phyloP scores from a whole-genome alignment of 2,888 invertebrate genomes.

The Dynastes tityus region DNA sequence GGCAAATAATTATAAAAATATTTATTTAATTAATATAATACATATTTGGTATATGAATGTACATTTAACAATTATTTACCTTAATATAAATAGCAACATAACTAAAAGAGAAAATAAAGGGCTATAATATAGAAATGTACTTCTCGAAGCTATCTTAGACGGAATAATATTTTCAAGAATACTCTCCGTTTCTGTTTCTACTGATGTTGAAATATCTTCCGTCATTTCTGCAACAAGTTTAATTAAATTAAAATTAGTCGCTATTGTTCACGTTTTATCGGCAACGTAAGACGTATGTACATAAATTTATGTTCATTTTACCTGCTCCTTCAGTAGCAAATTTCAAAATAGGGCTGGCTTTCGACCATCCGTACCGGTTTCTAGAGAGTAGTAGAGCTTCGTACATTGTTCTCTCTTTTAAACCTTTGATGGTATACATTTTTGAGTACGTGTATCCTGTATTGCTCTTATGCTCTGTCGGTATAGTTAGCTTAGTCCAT shows the following conservation, averaged over 20 bases:
- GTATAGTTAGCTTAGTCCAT: constrained; percentile 82
- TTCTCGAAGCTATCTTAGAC: constrained; percentile 16
- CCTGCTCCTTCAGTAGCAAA: constrained; percentile 86
- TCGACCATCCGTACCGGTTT: constrained; percentile 90
- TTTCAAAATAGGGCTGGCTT: constrained; percentile 81
- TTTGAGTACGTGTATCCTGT: constrained; percentile 85
- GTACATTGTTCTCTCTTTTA: constrained; percentile 82
- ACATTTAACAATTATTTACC: constrained; percentile 16
- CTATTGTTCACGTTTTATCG: too few relatives aligned
- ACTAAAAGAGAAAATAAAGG: background rate
- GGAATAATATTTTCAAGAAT: constrained; percentile 35
- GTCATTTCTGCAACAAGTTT: constrained; percentile 58
- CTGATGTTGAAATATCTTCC: constrained; percentile 66
- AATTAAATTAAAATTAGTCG: constrained; percentile 20
- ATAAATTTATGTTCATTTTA: constrained; percentile 64
- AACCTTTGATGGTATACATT: constrained; percentile 82
- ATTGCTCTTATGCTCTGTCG: constrained; percentile 76
- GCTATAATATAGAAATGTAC: background rate
- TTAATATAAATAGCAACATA: constrained; percentile 28
- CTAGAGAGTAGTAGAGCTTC: constrained; percentile 86
- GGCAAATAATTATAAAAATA: constrained; percentile 26
- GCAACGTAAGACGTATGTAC: too few relatives aligned
- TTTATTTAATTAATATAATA: constrained; percentile 20
- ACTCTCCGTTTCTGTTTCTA: constrained; percentile 61
- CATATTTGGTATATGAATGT: background rate